Conservation (phyloP, 2,113 vertebrate species). For the Myrmecobius fasciatus region DNA sequence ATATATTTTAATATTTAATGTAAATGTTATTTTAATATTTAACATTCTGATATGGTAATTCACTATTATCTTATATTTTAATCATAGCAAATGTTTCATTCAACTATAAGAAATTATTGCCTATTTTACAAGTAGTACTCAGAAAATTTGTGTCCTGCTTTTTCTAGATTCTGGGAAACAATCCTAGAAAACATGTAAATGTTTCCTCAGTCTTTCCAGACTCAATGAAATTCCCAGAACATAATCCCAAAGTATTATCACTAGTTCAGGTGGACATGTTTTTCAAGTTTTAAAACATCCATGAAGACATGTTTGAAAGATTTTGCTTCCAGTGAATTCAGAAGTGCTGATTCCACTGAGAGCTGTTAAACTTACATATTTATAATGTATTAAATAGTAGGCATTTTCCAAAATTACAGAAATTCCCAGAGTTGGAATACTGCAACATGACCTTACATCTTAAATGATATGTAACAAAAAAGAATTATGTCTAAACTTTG, state of each 20-base stretch:
- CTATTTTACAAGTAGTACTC: background rate
- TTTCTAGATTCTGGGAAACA: background rate
- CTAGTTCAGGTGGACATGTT: background rate
- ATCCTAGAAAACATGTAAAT: background rate
- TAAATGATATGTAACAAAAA: background rate
- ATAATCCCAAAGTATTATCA: background rate
- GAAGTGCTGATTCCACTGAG: background rate
- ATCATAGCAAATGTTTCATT: background rate
- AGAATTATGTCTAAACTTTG: background rate
- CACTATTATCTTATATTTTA: background rate
- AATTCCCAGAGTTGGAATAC: background rate
- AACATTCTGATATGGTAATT: background rate
- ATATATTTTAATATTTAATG: background rate
- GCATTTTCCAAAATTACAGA: background rate
- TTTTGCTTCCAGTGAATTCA: background rate
- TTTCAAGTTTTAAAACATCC: background rate
- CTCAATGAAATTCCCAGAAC: conserved; percentile 41
- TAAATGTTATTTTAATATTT: background rate
- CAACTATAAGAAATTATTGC: background rate
- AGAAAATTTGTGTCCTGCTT: background rate
- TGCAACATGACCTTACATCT: background rate
- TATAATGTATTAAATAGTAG: background rate
- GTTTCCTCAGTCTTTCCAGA: too few species aligned
- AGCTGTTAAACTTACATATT: background rate
- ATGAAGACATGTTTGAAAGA: background rate